phyloP scores from a whole-genome alignment of 2,113 vertebrate genomes.

The Lates calcarifer region DNA sequence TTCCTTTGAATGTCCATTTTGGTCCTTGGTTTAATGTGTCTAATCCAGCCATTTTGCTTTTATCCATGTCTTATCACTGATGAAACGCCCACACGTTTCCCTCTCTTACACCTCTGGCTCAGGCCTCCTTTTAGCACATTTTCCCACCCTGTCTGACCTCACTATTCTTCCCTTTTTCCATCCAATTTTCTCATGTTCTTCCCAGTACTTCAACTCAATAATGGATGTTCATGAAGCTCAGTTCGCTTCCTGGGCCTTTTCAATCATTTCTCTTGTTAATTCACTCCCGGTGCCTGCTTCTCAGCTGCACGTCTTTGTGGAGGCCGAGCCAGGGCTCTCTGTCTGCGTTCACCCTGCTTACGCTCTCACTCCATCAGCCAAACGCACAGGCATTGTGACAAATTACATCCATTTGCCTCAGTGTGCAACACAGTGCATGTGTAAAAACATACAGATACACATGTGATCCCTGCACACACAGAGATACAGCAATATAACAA shows the following conservation, averaged over 20 bases:
- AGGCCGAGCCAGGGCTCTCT: constrained; percentile 40
- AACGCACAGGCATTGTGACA: constrained; percentile 48
- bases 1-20: constrained; percentile 22
- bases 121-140: constrained; percentile 4
- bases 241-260: constrained; percentile 56
- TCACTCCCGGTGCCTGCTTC: constrained; percentile 26
- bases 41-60: constrained; percentile 36
- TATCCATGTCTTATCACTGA: constrained; percentile 8
- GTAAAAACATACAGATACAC: constrained; percentile 24
- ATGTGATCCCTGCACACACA: constrained; percentile 15
- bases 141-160: constrained; percentile 15
- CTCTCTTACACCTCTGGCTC: constrained; percentile 19
- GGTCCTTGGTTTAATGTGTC: not conserved
- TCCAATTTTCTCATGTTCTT: constrained; percentile 53
- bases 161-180: constrained; percentile 24
- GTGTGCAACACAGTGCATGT: constrained; percentile 19
- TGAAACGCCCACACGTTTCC: constrained; percentile 41
- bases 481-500: not conserved
- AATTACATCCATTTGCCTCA: constrained; percentile 65
- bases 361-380: constrained; percentile 60
- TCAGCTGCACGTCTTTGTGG: constrained; percentile 42
- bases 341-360: constrained; percentile 58
- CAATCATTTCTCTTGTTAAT: constrained; percentile 67
- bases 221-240: constrained; percentile 73
- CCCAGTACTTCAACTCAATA: constrained; percentile 52